These are phyloP conservation scores for Lamellibrachia satsuma DNA, from an alignment of 2,888 invertebrate genomes.

Conservation along the genomic window DNA sequence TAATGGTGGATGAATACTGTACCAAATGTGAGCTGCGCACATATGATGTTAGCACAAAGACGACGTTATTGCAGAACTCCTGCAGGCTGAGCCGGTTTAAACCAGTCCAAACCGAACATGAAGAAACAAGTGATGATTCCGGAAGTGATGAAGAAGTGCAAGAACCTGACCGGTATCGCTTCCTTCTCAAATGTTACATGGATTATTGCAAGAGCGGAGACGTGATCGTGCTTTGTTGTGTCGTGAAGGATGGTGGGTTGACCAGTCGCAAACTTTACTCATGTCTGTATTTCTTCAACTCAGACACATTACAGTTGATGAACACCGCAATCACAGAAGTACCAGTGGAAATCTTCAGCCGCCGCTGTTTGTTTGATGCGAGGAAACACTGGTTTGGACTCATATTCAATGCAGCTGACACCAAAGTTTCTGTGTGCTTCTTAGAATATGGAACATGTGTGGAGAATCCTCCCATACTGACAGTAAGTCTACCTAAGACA, in stretches of 20 bases:
- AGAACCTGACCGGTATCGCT: neutral
- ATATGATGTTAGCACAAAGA: neutral
- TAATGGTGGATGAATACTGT: neutral
- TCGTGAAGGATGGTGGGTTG: neutral
- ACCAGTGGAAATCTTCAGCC: neutral
- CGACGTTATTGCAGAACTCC: neutral
- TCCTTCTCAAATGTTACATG: neutral
- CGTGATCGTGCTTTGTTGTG: neutral
- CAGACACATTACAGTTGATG: slow-evolving; percentile 1
- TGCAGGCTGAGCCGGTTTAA: neutral
- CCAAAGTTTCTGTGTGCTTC: neutral
- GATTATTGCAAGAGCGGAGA: neutral
- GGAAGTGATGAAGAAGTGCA: neutral
- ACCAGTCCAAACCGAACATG: neutral
- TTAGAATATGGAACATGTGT: neutral
- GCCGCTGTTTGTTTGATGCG: neutral
- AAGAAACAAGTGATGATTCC: neutral
- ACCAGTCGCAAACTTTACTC: neutral
- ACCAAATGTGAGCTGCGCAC: neutral
- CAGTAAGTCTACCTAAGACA: neutral
- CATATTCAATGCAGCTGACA: neutral
- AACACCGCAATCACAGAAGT: neutral
- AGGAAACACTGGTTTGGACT: neutral
- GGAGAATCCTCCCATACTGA: neutral
- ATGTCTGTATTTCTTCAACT: slow-evolving; percentile 5